Percentiles rank a stretch among this genome's conserved stretches.
These are phyloP conservation scores for Prionace glauca DNA, from an alignment of 2,797 vertebrate species.

Conservation along the genomic window DNA sequence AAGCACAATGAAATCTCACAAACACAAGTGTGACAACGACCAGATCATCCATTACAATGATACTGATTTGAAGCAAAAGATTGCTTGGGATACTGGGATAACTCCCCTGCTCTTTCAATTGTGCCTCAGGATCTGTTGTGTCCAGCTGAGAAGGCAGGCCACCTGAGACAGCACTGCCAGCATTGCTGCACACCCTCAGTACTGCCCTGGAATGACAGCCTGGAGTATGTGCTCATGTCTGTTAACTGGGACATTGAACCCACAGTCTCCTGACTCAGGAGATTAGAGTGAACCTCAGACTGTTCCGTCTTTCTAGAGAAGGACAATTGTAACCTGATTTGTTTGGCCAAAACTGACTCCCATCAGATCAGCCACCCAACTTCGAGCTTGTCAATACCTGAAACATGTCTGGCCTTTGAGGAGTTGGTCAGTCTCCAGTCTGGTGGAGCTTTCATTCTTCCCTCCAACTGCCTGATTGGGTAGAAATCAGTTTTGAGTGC, in stretches of 20 bases:
- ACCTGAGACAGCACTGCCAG: neutral
- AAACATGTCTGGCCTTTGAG: too few species aligned
- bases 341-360: neutral
- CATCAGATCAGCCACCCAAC: neutral
- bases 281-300: neutral
- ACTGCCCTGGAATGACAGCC: neutral
- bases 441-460: too few species aligned
- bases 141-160: neutral
- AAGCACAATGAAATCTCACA: neutral
- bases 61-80: too few species aligned
- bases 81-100: neutral
- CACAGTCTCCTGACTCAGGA: neutral
- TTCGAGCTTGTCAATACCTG: neutral
- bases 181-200: neutral
- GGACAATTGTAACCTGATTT: neutral
- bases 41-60: neutral
- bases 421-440: too few species aligned
- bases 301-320: neutral
- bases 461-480: too few species aligned
- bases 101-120: neutral
- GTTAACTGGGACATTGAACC: too few species aligned
- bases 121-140: neutral
- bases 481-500: too few species aligned
- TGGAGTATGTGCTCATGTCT: neutral
- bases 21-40: neutral